Evolutionary conservation across 2,888 invertebrate genomes (phyloP).

Genomic region (Neoaliturus tenellus): DNA sequence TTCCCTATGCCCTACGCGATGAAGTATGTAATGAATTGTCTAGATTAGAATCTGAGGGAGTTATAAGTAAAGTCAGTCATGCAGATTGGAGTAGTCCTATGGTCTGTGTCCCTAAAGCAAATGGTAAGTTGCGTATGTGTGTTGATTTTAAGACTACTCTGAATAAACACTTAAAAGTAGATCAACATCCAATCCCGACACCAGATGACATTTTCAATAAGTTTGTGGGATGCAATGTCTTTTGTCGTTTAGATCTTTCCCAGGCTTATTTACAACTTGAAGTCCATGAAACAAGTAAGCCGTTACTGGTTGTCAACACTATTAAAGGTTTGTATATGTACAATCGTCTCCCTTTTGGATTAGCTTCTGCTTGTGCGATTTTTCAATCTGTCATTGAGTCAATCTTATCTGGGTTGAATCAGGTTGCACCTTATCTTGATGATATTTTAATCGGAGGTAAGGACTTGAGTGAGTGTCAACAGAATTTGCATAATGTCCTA

Average conservation of each 20-base stretch:
- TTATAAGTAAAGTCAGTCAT: background rate
- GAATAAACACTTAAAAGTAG: constrained; percentile 1
- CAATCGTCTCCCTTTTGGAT: background rate
- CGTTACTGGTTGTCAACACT: background rate
- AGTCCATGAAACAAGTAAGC: constrained; percentile 12
- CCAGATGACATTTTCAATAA: constrained; percentile 25
- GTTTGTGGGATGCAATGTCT: constrained; percentile 12
- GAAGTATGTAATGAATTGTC: background rate
- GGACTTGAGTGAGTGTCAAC: background rate
- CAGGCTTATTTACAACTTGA: constrained; percentile 11
- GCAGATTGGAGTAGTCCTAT: no score
- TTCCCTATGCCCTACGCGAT: background rate
- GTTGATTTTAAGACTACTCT: constrained; percentile 29
- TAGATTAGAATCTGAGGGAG: background rate
- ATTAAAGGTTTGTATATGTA: constrained; percentile 32
- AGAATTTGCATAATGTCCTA: background rate
- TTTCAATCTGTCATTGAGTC: constrained; percentile 34
- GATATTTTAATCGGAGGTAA: constrained; percentile 17
- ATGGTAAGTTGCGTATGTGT: constrained; percentile 13
- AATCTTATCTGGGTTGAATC: background rate
- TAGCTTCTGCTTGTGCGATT: constrained; percentile 27
- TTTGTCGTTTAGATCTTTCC: constrained; percentile 23
- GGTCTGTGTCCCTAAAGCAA: background rate
- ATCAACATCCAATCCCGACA: background rate
- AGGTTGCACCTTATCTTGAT: background rate